Evolutionary conservation across 2,797 vertebrate species (phyloP), one percentile per base, ranked within the genome.

Genomic region (Hozukius guyotensis): DNA sequence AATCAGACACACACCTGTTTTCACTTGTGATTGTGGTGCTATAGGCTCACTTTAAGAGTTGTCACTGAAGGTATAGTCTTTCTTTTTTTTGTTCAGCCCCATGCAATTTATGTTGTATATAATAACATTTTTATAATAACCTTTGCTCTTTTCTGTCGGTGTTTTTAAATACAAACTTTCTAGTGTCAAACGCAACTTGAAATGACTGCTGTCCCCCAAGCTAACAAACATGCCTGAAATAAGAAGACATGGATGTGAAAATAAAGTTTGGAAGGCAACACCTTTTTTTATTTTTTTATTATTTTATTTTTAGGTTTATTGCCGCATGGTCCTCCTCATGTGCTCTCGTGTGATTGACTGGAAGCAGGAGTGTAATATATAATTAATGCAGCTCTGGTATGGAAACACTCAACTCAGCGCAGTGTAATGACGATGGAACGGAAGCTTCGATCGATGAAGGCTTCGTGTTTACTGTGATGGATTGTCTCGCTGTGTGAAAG

Each of bases 1-100:
- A 86, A 62, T 57, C 64, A 25, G 16, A 81, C 24, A 27, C 27
- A 27, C 29, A 10, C 38, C 64, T 65, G 24, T 71, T 79, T 64
- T 65, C 62, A 76, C 32, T 20, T 66, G 62, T 76, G 72, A 80
- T 80, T 70, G 79, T 87, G 89, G 85, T 89, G 82, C 86, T 87
- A 46, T 46, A 59, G 25, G 36, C 55, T 88, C 75, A 66, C 65
- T 80, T 82, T 66, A 72, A 81, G 65, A 57, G 36, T 36, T 52
- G 34, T 80, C 52, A 49, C 27, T 65, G 46, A 83, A 61, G 34
- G 32, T 70, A 42, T 25, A 62, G 12, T 75, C 20, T 32, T 14
- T 64, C 29, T n/a, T 24, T n/a, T 16, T 34, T 72, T 73, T 62
- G 42, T 74, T 77, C 85, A 84, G 52, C 60, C 56, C 56, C 59